Base-by-base conservation (phyloP, 2,888 invertebrate genomes). In the Aphodius sticticus region DNA sequence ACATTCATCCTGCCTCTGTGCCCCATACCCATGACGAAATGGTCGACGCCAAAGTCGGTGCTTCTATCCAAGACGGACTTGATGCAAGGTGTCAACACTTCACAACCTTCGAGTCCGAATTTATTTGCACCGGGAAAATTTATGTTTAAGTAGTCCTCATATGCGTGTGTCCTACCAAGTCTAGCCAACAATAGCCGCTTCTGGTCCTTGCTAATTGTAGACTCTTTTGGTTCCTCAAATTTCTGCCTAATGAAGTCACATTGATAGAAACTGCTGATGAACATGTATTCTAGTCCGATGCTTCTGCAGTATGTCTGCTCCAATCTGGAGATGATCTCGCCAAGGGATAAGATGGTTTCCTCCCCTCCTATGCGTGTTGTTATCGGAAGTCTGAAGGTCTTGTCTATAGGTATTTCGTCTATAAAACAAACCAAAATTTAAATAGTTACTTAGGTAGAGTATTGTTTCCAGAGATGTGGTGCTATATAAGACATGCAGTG, bases 1-100 rank as follows among this genome's bases (percentile, higher is more conserved):
- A 88, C 87, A 76, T 89, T 89, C 14, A 89, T 84, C 76, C 89
- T 87, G 76, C 88, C 89, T 79, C 89, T 86, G 82, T 89, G 89
- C 3, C 89, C 88, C 86, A 88, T 87, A 9, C 87, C 88, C 9
- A 88, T 86, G 0, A 84, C 85, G 1, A 83, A 79, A 9, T 83
- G 83, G 76, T 86, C 87, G 1, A 86, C 86, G 0, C 87, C 88
- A 15, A 83, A 80, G 38, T 86, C 85, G 0, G 87, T 83, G 2
- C 85, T 85, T 3, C 85, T 86, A 78, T 88, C 88, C 2, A 87
- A 76, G 16, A 84, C 85, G 71, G 87, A 83, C 7, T 82, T 81
- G 79, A 86, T 84, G 0, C 85, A 82, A 0, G 86, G 82, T 9
- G 87, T 83, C 38, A 87, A 86, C 0, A 87, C 80, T 37, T 88